Base-by-base conservation (phyloP, 2,888 invertebrate species). In the Drosophila kokeensis region DNA sequence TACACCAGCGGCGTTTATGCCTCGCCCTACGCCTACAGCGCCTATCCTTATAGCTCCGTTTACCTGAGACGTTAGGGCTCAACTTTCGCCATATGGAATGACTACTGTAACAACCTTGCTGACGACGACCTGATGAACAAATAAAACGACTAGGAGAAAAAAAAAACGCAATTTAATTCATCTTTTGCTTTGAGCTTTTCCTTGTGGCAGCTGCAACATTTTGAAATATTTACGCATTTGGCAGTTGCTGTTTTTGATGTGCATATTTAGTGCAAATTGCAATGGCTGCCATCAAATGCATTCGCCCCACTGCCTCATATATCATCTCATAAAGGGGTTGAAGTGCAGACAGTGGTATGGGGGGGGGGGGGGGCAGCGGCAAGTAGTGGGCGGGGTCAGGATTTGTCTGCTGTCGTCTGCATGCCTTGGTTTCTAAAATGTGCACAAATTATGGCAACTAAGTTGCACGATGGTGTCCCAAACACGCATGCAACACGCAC, bases 381-480 rank as follows among this genome's bases (percentile, higher is more conserved):
- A 30, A 30, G 30, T 30, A 30, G 30, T 30, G 8, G 21, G n/a
- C n/a, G 8, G 62, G 27, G 36, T 29, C 13, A 10, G 5, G 18
- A n/a, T 32, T 62, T 63, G 45, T 15, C 67, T 72, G 59, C 70
- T 84, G 89, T 89, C 89, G 87, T 42, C 40, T 68, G 80, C 84
- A 89, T 76, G 76, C 69, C 71, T 71, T 63, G 61, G 59, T 67
- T 62, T 67, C 74, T 76, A 73, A 85, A 85, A 87, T 85, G 77
- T 85, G 83, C 80, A 87, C 80, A 87, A 85, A 85, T 85, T 89
- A 85, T 89, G 84, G 89, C 84, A 85, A 89, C 89, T 89, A 79
- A 89, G 85, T 85, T 87, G 82, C 87, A 48, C 58, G 32, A 76
- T 82, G 84, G 72, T 88, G 83, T 72, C 82, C 60, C 69, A 61